phyloP scores from a whole-genome alignment of 2,888 invertebrate species.

The Tigriopus californicus region DNA sequence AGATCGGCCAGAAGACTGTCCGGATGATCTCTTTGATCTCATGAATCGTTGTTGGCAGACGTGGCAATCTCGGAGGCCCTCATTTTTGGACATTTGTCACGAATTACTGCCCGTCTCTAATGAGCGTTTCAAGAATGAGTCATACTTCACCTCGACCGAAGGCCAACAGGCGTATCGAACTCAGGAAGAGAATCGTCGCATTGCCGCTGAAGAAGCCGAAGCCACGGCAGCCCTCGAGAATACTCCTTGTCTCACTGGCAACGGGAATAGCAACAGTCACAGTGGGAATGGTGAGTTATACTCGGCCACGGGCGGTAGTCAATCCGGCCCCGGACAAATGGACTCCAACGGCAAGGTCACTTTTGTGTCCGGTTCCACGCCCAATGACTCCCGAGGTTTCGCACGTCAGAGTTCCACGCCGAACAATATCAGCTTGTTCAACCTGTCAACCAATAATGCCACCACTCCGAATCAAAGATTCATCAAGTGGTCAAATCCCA shows the following conservation, averaged over 20 bases:
- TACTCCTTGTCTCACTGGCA: not conserved
- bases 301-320: no score
- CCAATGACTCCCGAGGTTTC: not conserved
- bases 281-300: no score
- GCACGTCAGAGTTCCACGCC: not conserved
- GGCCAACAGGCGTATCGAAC: slow-evolving; percentile 9
- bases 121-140: slow-evolving; percentile 24
- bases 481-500: not conserved
- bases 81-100: slow-evolving; percentile 51
- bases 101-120: slow-evolving; percentile 26
- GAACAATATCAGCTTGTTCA: not conserved
- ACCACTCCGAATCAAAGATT: no score
- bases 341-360: not conserved
- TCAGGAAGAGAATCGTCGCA: slow-evolving; percentile 13
- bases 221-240: not conserved
- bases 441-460: no score
- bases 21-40: slow-evolving; percentile 66
- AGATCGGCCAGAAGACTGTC: slow-evolving; percentile 89
- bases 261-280: not conserved
- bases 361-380: not conserved
- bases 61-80: slow-evolving; percentile 54
- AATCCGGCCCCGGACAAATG: not conserved
- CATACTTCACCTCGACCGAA: slow-evolving; percentile 23
- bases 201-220: not conserved
- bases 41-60: slow-evolving; percentile 88